A percentile compares a stretch with the other conserved stretches of the same genome.
These are phyloP conservation scores for Petromus typicus DNA, from an alignment of 2,113 vertebrate species.

Conservation along the genomic window DNA sequence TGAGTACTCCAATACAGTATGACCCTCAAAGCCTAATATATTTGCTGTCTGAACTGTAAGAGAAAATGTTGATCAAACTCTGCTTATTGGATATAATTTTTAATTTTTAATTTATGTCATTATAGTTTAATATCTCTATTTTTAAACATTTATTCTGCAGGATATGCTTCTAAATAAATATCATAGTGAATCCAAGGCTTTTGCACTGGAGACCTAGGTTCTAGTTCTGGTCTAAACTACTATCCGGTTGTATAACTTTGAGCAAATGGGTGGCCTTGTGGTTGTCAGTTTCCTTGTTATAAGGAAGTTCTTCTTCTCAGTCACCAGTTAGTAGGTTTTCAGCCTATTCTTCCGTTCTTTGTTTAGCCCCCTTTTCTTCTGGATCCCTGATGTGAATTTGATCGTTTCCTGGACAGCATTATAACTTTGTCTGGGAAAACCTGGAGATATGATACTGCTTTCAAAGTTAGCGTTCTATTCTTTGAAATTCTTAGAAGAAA, in stretches of 20 bases:
- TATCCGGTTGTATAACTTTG: slow-evolving; percentile 22
- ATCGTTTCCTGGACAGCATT: slow-evolving; percentile 35
- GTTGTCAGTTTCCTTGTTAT: slow-evolving; percentile 10
- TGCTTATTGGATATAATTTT: slow-evolving; percentile 51
- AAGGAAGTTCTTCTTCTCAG: slow-evolving; percentile 37
- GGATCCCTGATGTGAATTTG: slow-evolving; percentile 26
- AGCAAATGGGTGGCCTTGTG: slow-evolving; percentile 16
- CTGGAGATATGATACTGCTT: not conserved
- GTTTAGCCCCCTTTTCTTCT: not conserved
- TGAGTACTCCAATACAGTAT: too few relatives aligned
- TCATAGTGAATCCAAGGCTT: slow-evolving; percentile 3
- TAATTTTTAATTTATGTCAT: slow-evolving; percentile 50
- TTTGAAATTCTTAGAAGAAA: slow-evolving; percentile 43
- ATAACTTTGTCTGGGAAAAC: not conserved
- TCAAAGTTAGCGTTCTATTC: slow-evolving; percentile 31
- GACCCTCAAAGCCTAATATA: too few relatives aligned
- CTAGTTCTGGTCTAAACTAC: not conserved
- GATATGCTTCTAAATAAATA: slow-evolving; percentile 29
- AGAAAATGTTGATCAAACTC: too few relatives aligned
- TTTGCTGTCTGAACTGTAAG: too few relatives aligned
- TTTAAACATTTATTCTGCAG: slow-evolving; percentile 40
- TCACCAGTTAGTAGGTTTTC: slow-evolving; percentile 22
- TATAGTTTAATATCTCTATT: not conserved
- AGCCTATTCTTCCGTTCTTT: not conserved
- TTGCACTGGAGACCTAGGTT: slow-evolving; percentile 7